Evolutionary conservation across 1,140 invertebrate species (phyloP).

Genomic region (Temnothorax nylanderi): DNA sequence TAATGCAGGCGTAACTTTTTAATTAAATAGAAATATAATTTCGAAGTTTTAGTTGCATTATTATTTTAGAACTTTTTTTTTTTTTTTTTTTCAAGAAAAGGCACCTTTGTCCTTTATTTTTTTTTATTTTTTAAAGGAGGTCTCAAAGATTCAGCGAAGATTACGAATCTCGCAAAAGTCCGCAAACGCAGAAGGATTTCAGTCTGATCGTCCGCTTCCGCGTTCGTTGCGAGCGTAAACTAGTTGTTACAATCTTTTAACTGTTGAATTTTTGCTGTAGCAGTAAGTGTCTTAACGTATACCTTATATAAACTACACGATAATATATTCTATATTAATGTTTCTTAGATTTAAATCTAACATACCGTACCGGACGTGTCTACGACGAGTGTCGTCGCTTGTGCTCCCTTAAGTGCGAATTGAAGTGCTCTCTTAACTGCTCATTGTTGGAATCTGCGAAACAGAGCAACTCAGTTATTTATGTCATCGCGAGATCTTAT

Average conservation of each 20-base stretch:
- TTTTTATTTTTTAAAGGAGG: not conserved
- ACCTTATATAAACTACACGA: slow-evolving; percentile 82
- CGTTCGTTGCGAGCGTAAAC: slow-evolving; percentile 68
- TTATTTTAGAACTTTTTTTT: not conserved
- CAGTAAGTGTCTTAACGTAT: slow-evolving; percentile 84
- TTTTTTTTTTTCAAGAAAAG: too few species aligned
- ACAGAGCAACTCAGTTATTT: not conserved
- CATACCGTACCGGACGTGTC: slow-evolving; percentile 43
- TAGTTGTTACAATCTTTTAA: slow-evolving; percentile 84
- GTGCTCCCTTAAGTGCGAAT: not conserved
- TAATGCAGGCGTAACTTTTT: not conserved
- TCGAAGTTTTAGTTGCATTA: not conserved
- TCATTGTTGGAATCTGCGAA: slow-evolving; percentile 34
- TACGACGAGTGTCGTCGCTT: slow-evolving; percentile 45
- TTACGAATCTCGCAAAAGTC: not conserved
- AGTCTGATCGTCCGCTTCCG: slow-evolving; percentile 5
- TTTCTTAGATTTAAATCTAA: slow-evolving; percentile 81
- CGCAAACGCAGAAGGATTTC: not conserved
- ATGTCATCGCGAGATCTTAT: slow-evolving; percentile 40
- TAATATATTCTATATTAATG: slow-evolving; percentile 84
- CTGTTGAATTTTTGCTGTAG: slow-evolving; percentile 84
- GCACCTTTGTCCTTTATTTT: not conserved
- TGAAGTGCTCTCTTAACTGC: slow-evolving; percentile 18
- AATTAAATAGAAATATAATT: slow-evolving; percentile 11
- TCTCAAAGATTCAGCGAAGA: not conserved